Evolutionary conservation across 2,113 vertebrate genomes (phyloP), one percentile per base, ranked within the genome.

Genomic region (Ptilonorhynchus violaceus): DNA sequence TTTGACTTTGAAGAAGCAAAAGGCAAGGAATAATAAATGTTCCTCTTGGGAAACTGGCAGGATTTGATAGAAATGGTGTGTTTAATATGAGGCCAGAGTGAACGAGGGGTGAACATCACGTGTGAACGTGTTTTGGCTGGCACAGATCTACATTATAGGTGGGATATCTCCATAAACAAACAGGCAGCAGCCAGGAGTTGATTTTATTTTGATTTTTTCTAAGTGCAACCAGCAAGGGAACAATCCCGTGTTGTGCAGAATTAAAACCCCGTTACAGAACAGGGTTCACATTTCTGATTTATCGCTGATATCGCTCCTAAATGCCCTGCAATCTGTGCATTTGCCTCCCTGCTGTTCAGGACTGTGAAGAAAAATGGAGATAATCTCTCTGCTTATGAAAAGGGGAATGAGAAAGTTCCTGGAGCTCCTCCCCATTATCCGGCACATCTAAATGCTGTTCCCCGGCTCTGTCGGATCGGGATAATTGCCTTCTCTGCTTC

Each of bases 401-500:
- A 92, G 39, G 60, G 27, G 85, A 93, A 83, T 79, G 33, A 89
- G 85, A 84, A 92, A 78, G 31, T 95, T 94, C 76, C 83, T 86
- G 83, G 86, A 95, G 88, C 95, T 86, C 73, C 86, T 91, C 73
- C 72, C 83, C 56, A 49, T 75, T 88, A 84, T 67, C 88, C 28
- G 8, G 39, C 72, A 81, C 73, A 88, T 95, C 88, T 91, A 88
- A 93, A 81, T 88, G 69, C 79, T 77, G 64, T 64, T 92, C 83
- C 73, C 76, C 5, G 7, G 85, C 37, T 68, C 78, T 81, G 64
- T 77, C 3, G 0, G 92, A 83, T 84, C 88, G 84, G 59, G 68
- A 53, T 94, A 89, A 96, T 95, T 96, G 86, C 91, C 50, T 96
- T 88, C 69, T 83, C 92, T 87, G 83, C 7, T 10, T 88, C 88